Base-by-base conservation (phyloP, 2,888 invertebrate species). In the Ischnura elegans region DNA sequence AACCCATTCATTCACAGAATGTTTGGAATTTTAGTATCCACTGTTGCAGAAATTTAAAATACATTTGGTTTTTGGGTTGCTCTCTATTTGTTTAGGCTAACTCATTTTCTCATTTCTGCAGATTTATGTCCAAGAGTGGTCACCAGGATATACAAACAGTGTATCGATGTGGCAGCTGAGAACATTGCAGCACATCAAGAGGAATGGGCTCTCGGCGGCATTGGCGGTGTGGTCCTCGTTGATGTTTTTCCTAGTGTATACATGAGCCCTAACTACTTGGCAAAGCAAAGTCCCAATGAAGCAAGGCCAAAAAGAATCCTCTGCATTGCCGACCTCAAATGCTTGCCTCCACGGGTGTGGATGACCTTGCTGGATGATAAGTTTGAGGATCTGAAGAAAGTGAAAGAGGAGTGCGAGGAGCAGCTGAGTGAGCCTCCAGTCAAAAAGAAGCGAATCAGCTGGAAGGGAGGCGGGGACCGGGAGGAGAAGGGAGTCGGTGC, bases 401-500 rank as follows among this genome's bases (percentile, higher is more conserved):
- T 43, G 8, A 90, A 90, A 21, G 87, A 87, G n/a, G 51, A 51
- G 29, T 29, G 87, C 36, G 42, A 13, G 21, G 90, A 90, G 21
- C 42, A 51, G 13, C 25, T 61, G 13, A 25, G 2, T 43, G 21
- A 21, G 6, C 61, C 61, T n/a, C 90, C 90, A 3, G 25, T 55
- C 25, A 66, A 61, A 45, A 90, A 51, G 66, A 90, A 90, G 43
- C 61, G 66, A 0, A n/a, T 42, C 61, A n/a, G 90, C 19, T 43
- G 43, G 43, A 90, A 66, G 43, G 47, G 43, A 10, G 13, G 29
- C 2, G 61, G 43, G n/a, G 90, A 90, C 43, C 55, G 90, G n/a
- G 90, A 90, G 25, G 90, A 90, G 66, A 90, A 90, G 90, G 90
- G 90, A 25, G 90, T 90, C 19, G 90, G 90, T 21, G 90, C 90